Evolutionary conservation across 2,797 vertebrate species (phyloP).

Genomic region (Eulemur coronatus): DNA sequence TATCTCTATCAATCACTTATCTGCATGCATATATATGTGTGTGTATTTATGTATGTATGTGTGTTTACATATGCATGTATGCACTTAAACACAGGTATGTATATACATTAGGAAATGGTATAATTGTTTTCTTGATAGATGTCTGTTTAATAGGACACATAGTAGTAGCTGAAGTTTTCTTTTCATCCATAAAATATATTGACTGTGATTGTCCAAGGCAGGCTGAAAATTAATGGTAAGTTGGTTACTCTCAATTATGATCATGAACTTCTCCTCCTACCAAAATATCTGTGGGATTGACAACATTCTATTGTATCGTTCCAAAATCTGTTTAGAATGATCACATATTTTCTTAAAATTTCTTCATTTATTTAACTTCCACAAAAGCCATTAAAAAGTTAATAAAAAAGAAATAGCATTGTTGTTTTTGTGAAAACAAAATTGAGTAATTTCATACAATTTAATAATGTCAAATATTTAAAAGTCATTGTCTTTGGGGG

Average conservation of each 20-base stretch:
- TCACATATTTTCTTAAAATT: not conserved
- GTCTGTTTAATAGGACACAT: not conserved
- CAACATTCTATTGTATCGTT: not conserved
- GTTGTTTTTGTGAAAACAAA: not conserved
- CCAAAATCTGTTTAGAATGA: not conserved
- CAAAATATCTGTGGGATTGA: not conserved
- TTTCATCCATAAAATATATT: not conserved
- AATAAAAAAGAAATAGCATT: not conserved
- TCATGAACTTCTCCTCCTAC: not conserved
- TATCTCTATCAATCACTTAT: not conserved
- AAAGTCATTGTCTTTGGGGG: not conserved
- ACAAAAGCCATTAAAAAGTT: not conserved
- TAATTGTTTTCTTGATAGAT: not conserved
- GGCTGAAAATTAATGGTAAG: not conserved
- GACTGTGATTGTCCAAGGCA: not conserved
- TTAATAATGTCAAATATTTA: not conserved
- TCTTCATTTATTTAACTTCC: not conserved
- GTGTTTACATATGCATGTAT: not conserved
- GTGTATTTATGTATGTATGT: not conserved
- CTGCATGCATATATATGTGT: not conserved
- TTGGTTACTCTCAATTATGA: not conserved
- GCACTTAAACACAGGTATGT: not conserved
- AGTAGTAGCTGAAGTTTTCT: not conserved
- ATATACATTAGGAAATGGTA: not conserved
- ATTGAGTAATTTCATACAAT: not conserved